A percentile compares a stretch with the other conserved stretches of the same genome.
These are phyloP conservation scores for Scrobipalpa costella DNA, from an alignment of 2,888 invertebrate genomes.

Conservation along the genomic window DNA sequence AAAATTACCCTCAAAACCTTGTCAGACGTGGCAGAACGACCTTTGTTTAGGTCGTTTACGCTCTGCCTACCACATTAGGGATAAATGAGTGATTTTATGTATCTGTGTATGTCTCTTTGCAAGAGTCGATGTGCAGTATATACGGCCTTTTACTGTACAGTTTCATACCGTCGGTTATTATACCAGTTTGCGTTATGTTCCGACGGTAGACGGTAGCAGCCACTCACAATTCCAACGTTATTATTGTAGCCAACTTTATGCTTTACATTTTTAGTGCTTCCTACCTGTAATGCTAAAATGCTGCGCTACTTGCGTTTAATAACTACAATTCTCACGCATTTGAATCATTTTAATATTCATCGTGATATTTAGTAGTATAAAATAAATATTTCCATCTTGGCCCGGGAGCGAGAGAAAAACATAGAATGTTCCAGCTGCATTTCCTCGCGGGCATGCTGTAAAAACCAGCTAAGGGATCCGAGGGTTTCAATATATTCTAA, in stretches of 20 bases:
- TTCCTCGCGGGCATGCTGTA: too few species aligned
- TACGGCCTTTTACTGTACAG: background rate
- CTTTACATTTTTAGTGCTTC: conserved; percentile 5
- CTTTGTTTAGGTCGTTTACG: too few species aligned
- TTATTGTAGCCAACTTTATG: background rate
- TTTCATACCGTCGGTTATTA: background rate
- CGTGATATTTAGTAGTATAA: too few species aligned
- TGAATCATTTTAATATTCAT: background rate
- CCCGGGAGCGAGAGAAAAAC: too few species aligned
- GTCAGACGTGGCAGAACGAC: too few species aligned
- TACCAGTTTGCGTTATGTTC: background rate
- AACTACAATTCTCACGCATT: background rate
- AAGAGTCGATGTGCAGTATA: background rate
- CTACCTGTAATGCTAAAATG: conserved; percentile 6
- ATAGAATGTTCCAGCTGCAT: too few species aligned
- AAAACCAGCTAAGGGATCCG: too few species aligned
- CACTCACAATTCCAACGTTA: conserved; percentile 1
- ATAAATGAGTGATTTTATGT: too few species aligned
- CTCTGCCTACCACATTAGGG: too few species aligned
- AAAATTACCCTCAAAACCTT: too few species aligned
- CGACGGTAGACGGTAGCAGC: conserved; percentile 1
- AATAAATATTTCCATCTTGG: too few species aligned
- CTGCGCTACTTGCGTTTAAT: background rate
- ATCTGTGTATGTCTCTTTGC: background rate
- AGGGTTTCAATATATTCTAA: too few species aligned